Evolutionary conservation across 2,797 vertebrate species (phyloP), one percentile per base, ranked within the genome.

Genomic region (Phataginus tetradactyla): DNA sequence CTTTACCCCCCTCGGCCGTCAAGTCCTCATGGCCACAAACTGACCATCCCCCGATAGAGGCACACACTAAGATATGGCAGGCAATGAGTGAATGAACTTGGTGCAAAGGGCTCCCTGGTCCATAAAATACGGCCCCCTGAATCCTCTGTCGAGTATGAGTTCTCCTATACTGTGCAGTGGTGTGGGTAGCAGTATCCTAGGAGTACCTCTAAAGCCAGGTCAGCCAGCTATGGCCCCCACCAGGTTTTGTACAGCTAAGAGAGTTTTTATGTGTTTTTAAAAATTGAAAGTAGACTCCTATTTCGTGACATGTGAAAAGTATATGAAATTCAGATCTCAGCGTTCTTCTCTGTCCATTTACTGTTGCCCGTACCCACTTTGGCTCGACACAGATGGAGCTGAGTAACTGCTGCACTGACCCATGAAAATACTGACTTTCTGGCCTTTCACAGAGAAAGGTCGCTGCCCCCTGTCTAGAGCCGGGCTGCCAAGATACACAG

Each of bases 11-110:
- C 49, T 79, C 39, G 32, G 49, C n/a, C 29, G 75, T 61, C 23
- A 4, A 1, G 1, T 39, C 86, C 77, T 45, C 10, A 7, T 1
- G 68, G 20, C 53, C 78, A 51, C 79, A 68, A 11, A 18, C 0
- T 0, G 23, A 39, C 83, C 57, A 34, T 49, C 29, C 72, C 68
- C 23, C 0, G 0, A 49, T 45, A 14, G 7, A 27, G 0, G 39
- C 13, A 1, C 37, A 14, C 61, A 2, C 32, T 3, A 15, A 75
- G 68, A 45, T 15, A 10, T 0, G 2, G 29, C 27, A 23, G 71
- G 21, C 49, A 63, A 25, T 3, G 27, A 27, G n/a, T 37, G 55
- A 32, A 57, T 5, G 37, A 45, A 49, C 11, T 51, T 0, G 5
- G 32, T 8, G 34, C 14, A 61, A 18, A 11, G 57, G 13, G 63